Evolutionary conservation across 2,113 vertebrate species (phyloP).

Genomic region (Prunella fulvescens): DNA sequence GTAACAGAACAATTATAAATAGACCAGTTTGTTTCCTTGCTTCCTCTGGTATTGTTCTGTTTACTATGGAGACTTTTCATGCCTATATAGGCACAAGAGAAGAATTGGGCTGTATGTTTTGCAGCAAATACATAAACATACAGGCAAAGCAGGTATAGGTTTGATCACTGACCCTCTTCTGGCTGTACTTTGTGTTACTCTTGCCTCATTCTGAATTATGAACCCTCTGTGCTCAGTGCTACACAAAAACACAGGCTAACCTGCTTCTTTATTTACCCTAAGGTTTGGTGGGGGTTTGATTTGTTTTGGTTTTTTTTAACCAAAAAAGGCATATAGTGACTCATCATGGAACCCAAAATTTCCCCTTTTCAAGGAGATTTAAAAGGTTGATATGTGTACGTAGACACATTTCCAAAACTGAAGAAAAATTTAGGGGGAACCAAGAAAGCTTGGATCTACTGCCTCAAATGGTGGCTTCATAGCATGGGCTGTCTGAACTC

Average conservation of each 20-base stretch:
- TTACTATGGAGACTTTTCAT: not conserved
- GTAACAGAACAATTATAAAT: not conserved
- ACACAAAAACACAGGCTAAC: not conserved
- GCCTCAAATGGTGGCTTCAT: not conserved
- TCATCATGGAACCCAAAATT: not conserved
- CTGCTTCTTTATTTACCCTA: not conserved
- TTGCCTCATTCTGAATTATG: not conserved
- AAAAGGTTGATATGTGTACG: not conserved
- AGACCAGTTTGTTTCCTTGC: not conserved
- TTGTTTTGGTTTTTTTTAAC: not conserved
- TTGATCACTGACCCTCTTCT: not conserved
- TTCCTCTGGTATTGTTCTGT: not conserved
- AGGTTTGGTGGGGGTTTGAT: not conserved
- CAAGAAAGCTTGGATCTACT: not conserved
- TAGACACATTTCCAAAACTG: fast-evolving
- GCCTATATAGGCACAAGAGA: not conserved
- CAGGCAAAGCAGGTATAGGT: not conserved
- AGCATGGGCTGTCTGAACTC: not conserved
- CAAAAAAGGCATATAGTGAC: too few species aligned
- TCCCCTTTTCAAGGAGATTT: not conserved
- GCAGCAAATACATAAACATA: not conserved
- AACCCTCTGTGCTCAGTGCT: not conserved
- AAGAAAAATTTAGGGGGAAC: not conserved
- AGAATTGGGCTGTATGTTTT: not conserved
- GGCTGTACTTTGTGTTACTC: not conserved